Evolutionary conservation across 2,113 vertebrate genomes (phyloP).

Genomic region (Lanius collurio): DNA sequence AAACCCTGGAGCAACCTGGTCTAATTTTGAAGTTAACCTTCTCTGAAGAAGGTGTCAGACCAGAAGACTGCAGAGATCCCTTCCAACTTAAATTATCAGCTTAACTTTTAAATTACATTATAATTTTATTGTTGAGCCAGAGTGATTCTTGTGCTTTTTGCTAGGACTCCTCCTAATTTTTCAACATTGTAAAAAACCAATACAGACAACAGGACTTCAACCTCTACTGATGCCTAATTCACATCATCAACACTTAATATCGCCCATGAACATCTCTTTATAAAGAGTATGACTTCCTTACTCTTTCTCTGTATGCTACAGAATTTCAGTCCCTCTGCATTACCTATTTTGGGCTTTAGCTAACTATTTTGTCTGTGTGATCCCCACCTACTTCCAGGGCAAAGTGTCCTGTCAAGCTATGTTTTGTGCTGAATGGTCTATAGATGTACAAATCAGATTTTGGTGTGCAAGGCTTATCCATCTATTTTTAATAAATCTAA

Average conservation of each 20-base stretch:
- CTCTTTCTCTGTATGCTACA: not conserved
- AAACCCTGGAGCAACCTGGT: not conserved
- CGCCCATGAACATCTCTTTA: not conserved
- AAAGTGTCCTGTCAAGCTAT: not conserved
- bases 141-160: not conserved
- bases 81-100: not conserved
- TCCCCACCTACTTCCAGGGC: not conserved
- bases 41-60: not conserved
- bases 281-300: not conserved
- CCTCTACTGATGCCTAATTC: not conserved
- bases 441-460: not conserved
- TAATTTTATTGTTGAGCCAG: not conserved
- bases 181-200: not conserved
- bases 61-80: not conserved
- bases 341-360: not conserved
- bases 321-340: not conserved
- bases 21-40: not conserved
- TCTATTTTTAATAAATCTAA: not conserved
- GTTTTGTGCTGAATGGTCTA: not conserved
- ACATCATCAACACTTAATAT: not conserved
- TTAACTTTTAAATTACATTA: not conserved
- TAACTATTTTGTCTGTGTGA: not conserved
- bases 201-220: not conserved
- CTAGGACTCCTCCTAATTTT: not conserved
- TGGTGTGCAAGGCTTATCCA: not conserved